phyloP scores from a whole-genome alignment of 2,888 invertebrate genomes.

The Brassicogethes aeneus region DNA sequence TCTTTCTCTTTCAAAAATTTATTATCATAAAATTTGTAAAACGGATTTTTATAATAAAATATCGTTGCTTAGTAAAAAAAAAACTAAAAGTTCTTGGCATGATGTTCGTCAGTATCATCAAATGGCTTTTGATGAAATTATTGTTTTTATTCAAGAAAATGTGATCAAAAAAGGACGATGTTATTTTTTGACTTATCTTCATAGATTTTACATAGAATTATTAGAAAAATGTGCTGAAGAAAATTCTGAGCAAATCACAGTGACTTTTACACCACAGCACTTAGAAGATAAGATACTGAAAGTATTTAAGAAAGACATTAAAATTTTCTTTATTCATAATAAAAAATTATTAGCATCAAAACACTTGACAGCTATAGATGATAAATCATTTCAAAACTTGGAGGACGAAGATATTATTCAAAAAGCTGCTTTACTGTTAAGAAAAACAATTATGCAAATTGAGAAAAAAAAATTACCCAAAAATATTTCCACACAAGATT shows the following conservation, averaged over 20 bases:
- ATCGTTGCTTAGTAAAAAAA: conserved; percentile 1
- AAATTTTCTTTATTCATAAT: conserved; percentile 19
- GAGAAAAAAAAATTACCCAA: conserved; percentile 9
- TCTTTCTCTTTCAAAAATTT: conserved; percentile 7
- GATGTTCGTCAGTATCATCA: conserved; percentile 16
- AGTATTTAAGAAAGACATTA: conserved; percentile 17
- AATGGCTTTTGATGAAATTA: conserved; percentile 21
- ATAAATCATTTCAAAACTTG: conserved; percentile 16
- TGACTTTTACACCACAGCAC: conserved; percentile 18
- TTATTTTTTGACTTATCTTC: conserved; percentile 22
- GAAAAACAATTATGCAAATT: conserved; percentile 16
- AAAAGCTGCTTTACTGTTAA: conserved; percentile 18
- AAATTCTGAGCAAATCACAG: conserved; percentile 16
- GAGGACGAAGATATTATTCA: conserved; percentile 17
- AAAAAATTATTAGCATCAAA: conserved; percentile 22
- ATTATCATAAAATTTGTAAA: conserved; percentile 8
- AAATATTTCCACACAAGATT: conserved; percentile 1
- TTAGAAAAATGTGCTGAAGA: conserved; percentile 16
- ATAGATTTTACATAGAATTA: conserved; percentile 20
- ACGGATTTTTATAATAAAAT: conserved; percentile 5
- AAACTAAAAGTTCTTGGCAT: conserved; percentile 10
- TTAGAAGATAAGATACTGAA: conserved; percentile 19
- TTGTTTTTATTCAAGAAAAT: conserved; percentile 19
- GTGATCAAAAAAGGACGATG: conserved; percentile 21
- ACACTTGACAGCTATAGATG: conserved; percentile 15